Evolutionary conservation across 2,113 vertebrate species (phyloP), one percentile per base, ranked within the genome.

Genomic region (Pavo muticus): DNA sequence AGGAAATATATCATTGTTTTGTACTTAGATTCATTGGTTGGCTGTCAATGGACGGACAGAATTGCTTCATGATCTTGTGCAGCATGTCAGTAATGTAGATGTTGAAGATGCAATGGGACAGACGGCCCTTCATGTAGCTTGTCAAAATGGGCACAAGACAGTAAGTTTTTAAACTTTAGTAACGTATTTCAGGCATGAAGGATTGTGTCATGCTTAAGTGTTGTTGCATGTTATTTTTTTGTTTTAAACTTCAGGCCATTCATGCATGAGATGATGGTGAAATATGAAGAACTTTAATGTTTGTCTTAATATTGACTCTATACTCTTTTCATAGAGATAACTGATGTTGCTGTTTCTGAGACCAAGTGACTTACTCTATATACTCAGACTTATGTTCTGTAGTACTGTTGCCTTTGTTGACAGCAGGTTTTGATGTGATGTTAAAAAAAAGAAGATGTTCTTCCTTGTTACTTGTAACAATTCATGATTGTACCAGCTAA

Each of bases 101-200:
- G 99, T 99, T 79, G 99, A 99, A 94, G 99, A 99, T 50, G 99
- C 99, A 19, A 99, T 99, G 99, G 99, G 99, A 7, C 99, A 99
- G 97, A 99, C 99, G 15, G 99, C 99, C 1, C 97, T 99, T 60
- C 99, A 99, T 9, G 99, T 99, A 18, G 99, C 99, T 95, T 99
- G 99, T 96, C 99, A 99, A 95, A 99, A 99, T 1, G 99, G 99
- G 76, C 99, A 99, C 97, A 99, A 99, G 96, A 99, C 35, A 35
- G 35, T 35, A 35, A 35, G 35, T 35, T 35, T 35, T 35, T 35
- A 35, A 35, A 35, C 35, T 35, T 35, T 35, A 35, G 35, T 35
- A 35, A 35, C 35, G 35, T 35, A 35, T 35, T 35, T 35, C 35
- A 35, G 35, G 35, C 35, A 35, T 35, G 35, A 35, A 35, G 35